These are phyloP conservation scores for Proisotoma minuta DNA, from an alignment of 2,888 invertebrate genomes.

Conservation along the genomic window DNA sequence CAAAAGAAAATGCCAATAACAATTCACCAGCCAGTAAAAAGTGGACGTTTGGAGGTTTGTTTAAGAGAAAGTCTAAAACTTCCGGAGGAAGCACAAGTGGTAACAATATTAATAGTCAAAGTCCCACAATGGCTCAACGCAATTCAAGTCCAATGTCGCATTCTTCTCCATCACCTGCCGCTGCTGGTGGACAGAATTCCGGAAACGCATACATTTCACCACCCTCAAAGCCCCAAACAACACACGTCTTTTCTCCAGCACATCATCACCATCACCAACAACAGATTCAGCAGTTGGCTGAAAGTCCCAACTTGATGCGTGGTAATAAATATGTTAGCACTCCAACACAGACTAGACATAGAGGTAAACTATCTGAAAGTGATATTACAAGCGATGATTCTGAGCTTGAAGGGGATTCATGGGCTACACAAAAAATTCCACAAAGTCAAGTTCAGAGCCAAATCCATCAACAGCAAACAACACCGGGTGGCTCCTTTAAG, in stretches of 20 bases:
- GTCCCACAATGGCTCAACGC: conserved; percentile 12
- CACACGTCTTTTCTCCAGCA: no score
- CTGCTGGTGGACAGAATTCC: background rate
- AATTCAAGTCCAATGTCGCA: conserved; percentile 19
- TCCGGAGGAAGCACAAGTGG: background rate
- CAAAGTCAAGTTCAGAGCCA: conserved; percentile 22
- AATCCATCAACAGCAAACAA: conserved; percentile 3
- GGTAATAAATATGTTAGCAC: conserved; percentile 28
- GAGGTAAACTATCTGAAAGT: conserved; percentile 28
- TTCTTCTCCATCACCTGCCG: conserved; percentile 18
- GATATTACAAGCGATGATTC: conserved; percentile 41
- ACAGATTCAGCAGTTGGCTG: background rate
- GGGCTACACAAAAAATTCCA: no score
- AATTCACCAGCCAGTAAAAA: conserved; percentile 50
- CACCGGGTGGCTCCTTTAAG: conserved; percentile 17
- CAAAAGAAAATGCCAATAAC: conserved; percentile 18
- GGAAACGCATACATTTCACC: background rate
- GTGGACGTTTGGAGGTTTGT: conserved; percentile 75
- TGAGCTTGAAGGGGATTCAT: conserved; percentile 29
- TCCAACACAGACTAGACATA: background rate
- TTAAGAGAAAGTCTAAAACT: conserved; percentile 55
- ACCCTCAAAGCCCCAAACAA: no score
- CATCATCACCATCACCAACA: background rate
- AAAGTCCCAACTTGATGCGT: no score
- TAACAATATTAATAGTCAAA: background rate